A percentile compares a stretch with the other conserved stretches of the same genome.
Conservation (phyloP, 2,888 invertebrate species). For the Melinaea marsaeus region DNA sequence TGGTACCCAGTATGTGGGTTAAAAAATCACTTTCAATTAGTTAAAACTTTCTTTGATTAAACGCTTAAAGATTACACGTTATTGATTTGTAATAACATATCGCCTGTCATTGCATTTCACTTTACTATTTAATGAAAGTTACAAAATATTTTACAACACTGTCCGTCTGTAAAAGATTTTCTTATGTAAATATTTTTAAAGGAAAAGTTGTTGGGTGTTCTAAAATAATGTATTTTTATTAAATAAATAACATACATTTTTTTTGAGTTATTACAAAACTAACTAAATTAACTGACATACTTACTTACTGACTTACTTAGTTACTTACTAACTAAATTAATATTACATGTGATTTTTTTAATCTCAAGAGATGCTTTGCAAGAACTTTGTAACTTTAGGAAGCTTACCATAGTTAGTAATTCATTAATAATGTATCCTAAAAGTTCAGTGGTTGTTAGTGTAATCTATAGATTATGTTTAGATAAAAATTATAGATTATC, state of each 20-base stretch:
- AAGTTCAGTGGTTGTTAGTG: background rate
- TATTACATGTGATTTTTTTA: background rate
- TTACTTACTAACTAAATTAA: too few relatives aligned
- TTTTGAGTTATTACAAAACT: too few relatives aligned
- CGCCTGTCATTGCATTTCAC: background rate
- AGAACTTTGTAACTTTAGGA: background rate
- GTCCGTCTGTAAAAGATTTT: background rate
- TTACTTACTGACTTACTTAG: too few relatives aligned
- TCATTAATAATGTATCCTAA: background rate
- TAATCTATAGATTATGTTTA: background rate
- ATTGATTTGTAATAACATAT: conserved; percentile 1
- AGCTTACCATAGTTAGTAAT: background rate
- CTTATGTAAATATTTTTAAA: background rate
- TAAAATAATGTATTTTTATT: too few relatives aligned
- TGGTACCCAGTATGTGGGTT: conserved; percentile 39
- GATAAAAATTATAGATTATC: too few relatives aligned
- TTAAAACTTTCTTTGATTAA: conserved; percentile 17
- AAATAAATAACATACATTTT: too few relatives aligned
- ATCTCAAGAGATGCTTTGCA: background rate
- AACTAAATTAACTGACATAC: too few relatives aligned
- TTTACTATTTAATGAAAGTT: background rate
- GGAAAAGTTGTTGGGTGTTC: too few relatives aligned
- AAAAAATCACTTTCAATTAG: conserved; percentile 44
- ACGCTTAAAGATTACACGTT: conserved; percentile 13
- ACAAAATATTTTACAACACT: conserved; percentile 4